Base-by-base conservation (phyloP, 1,140 invertebrate genomes). In the Colletes latitarsis region DNA sequence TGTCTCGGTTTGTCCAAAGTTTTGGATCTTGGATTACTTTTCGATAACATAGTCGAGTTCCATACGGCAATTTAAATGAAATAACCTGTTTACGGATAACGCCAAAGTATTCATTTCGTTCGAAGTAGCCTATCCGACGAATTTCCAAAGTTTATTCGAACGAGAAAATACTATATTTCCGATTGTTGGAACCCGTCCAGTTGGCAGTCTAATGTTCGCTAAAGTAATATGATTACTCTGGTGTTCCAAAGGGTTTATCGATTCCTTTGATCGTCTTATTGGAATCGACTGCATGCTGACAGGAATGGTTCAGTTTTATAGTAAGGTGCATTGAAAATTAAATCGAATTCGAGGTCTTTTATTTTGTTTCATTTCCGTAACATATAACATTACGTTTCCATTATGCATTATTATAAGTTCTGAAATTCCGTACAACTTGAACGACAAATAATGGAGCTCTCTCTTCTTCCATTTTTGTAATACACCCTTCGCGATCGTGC, bases 131-230 rank as follows among this genome's bases (percentile, higher is more conserved):
- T 15, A 9, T 77, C 64, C 39, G 69, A 77, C 58, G 60, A 69
- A 39, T 58, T 39, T 58, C 19, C 6, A 58, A 58, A 21, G 57
- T 58, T 17, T 58, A 66, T 21, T 58, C 43, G 53, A 60, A 69
- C 43, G 17, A 6, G 19, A 39, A 68, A 57, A 9, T 68, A 41
- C 41, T 77, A 49, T 49, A n/a, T 6, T 58, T 60, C n/a, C 52
- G 30, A 21, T 10, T 4, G 39, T 77, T 77, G 74, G 74, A 77
- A 8, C 41, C 10, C 21, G 41, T 77, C 74, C 74, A 77, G 55
- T 60, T 77, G 74, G 74, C 74, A 68, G 6, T 60, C 53, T 39
- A 49, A 60, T 30, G 21, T 39, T 63, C 58, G 43, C 58, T 39
- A 39, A 10, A n/a, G 39, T 14, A 53, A 43, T 39, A 53, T 15